phyloP scores from a whole-genome alignment of 2,113 vertebrate species.

The Grammomys dolichurus region DNA sequence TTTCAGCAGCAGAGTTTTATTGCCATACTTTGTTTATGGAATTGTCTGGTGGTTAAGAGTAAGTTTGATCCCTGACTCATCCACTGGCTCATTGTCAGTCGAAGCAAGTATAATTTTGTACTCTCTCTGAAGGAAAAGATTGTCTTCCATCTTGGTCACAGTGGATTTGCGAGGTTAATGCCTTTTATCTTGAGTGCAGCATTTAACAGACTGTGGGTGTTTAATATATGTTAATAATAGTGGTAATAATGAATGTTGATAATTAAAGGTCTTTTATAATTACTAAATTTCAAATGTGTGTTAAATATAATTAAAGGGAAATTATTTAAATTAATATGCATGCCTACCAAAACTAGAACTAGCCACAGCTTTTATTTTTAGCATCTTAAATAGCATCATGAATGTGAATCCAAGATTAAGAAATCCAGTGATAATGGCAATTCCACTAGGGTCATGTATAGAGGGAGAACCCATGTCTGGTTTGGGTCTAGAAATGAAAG shows the following conservation, averaged over 20 bases:
- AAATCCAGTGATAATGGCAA: constrained; percentile 43
- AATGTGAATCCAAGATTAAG: constrained; percentile 57
- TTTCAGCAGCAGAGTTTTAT: constrained; percentile 46
- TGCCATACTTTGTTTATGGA: constrained; percentile 69
- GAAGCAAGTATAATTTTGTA: constrained; percentile 67
- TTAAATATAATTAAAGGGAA: constrained; percentile 79
- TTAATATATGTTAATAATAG: constrained; percentile 82
- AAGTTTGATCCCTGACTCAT: constrained; percentile 59
- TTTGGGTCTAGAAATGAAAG: constrained; percentile 3
- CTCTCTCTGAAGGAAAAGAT: constrained; percentile 63
- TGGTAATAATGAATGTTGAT: constrained; percentile 82
- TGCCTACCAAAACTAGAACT: constrained; percentile 66
- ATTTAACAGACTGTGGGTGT: constrained; percentile 72
- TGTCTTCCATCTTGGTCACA: constrained; percentile 70
- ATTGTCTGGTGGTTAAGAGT: constrained; percentile 63
- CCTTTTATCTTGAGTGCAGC: constrained; percentile 76
- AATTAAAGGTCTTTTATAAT: constrained; percentile 81
- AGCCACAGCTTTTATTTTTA: constrained; percentile 73
- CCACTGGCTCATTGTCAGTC: constrained; percentile 62
- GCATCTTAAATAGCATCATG: constrained; percentile 59
- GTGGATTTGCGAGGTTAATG: constrained; percentile 76
- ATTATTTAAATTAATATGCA: constrained; percentile 74
- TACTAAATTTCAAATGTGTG: constrained; percentile 76
- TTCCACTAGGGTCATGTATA: background rate
- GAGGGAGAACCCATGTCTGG: background rate